Percentiles rank a stretch among this genome's conserved stretches.
phyloP scores from a whole-genome alignment of 2,797 vertebrate species.

The Clarias fuscus region DNA sequence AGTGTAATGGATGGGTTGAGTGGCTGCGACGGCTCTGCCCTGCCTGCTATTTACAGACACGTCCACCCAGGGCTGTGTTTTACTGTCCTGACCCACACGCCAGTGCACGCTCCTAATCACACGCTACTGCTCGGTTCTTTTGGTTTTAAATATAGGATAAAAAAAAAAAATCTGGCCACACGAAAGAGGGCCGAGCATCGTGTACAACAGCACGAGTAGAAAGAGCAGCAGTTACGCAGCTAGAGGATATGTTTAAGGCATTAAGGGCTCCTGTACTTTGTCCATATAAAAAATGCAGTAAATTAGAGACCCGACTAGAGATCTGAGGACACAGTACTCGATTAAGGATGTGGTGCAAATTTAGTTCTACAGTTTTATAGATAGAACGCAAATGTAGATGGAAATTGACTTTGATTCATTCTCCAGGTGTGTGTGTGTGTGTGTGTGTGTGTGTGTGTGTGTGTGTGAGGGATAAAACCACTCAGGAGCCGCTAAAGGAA shows the following conservation, averaged over 20 bases:
- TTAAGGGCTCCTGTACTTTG: not conserved
- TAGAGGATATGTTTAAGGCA: not conserved
- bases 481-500: too few relatives aligned
- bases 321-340: not conserved
- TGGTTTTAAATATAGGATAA: conserved; percentile 59
- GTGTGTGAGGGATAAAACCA: not conserved
- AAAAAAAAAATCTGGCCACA: conserved; percentile 61
- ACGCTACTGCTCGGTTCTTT: conserved; percentile 61
- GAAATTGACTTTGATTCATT: not conserved
- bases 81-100: conserved; percentile 62
- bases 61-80: conserved; percentile 69
- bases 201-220: conserved; percentile 20
- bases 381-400: not conserved
- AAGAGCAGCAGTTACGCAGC: not conserved
- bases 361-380: not conserved
- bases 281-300: not conserved
- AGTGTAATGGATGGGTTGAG: conserved; percentile 74
- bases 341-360: not conserved
- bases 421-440: too few relatives aligned
- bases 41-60: conserved; percentile 73
- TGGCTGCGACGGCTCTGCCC: conserved; percentile 56
- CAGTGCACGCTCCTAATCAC: conserved; percentile 72
- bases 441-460: too few relatives aligned
- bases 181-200: conserved; percentile 14
- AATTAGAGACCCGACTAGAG: not conserved